These are phyloP conservation scores for Cryptocephalus moraei DNA, from an alignment of 2,888 invertebrate genomes.

Conservation along the genomic window DNA sequence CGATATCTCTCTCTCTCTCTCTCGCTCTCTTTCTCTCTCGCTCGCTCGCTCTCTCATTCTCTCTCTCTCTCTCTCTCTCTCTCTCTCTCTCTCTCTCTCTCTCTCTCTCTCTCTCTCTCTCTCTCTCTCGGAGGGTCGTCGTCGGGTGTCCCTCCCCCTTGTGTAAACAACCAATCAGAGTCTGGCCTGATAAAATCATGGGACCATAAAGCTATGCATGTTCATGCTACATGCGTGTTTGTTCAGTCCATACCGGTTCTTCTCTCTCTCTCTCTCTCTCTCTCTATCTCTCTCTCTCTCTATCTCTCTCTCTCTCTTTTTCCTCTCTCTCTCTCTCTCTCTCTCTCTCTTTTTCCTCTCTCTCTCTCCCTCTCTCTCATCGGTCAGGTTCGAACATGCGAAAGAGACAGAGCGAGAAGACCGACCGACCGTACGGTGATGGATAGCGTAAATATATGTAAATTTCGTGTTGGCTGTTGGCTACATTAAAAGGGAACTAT, in stretches of 20 bases:
- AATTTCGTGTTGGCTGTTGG: background rate
- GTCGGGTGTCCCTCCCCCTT: conserved; percentile 31
- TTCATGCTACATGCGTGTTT: conserved; percentile 34
- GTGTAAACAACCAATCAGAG: conserved; percentile 40
- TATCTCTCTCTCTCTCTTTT: no score
- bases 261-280: no score
- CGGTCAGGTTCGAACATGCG: no score
- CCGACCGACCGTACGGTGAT: background rate
- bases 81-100: background rate
- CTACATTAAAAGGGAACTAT: background rate
- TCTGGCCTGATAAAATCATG: conserved; percentile 39
- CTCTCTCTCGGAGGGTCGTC: background rate
- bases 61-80: background rate
- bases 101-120: background rate
- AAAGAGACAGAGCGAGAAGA: background rate
- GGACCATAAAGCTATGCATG: conserved; percentile 39
- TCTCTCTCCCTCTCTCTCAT: no score
- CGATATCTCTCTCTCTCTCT: background rate
- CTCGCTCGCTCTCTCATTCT: background rate
- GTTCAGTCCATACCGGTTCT: conserved; percentile 11
- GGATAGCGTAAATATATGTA: conserved; percentile 3
- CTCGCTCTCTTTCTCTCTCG: background rate
- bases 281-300: no score
- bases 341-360: no score
- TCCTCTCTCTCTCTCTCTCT: no score